A percentile compares a stretch with the other conserved stretches of the same genome.
Evolutionary conservation across 2,888 invertebrate species (phyloP).

Genomic region (Seira sanloemensis): DNA sequence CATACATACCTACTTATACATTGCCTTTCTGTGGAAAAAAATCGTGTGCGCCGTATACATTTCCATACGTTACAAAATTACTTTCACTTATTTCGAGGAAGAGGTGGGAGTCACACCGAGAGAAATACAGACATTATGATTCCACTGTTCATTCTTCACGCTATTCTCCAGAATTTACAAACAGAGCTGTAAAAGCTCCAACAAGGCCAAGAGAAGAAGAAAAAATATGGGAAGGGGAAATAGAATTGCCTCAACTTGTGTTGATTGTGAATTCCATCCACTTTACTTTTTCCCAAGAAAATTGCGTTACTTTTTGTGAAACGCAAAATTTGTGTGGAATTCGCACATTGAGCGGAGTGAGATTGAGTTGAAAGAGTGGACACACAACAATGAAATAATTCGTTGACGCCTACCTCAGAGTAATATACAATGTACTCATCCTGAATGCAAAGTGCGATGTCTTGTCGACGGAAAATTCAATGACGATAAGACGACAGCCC

Average conservation of each 20-base stretch:
- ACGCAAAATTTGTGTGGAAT: neutral
- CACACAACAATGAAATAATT: conserved; percentile 6
- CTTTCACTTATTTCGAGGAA: neutral
- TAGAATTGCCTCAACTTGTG: neutral
- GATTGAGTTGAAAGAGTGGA: neutral
- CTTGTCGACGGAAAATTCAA: neutral
- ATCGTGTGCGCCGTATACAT: neutral
- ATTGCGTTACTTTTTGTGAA: neutral
- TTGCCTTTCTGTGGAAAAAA: neutral
- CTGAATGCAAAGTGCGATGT: conserved; percentile 10
- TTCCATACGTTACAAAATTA: neutral
- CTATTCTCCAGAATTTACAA: neutral
- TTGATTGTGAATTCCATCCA: neutral
- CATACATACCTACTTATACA: neutral
- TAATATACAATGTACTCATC: neutral
- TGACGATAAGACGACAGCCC: neutral
- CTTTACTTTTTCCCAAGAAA: neutral
- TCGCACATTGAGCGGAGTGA: neutral
- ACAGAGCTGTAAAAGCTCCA: neutral
- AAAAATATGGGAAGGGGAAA: neutral
- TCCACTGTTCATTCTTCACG: neutral
- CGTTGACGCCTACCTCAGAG: neutral
- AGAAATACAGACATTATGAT: neutral
- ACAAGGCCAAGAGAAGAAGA: neutral
- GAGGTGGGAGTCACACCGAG: neutral